Base-by-base conservation (phyloP, 2,113 vertebrate genomes). In the Otolemur garnettii region DNA sequence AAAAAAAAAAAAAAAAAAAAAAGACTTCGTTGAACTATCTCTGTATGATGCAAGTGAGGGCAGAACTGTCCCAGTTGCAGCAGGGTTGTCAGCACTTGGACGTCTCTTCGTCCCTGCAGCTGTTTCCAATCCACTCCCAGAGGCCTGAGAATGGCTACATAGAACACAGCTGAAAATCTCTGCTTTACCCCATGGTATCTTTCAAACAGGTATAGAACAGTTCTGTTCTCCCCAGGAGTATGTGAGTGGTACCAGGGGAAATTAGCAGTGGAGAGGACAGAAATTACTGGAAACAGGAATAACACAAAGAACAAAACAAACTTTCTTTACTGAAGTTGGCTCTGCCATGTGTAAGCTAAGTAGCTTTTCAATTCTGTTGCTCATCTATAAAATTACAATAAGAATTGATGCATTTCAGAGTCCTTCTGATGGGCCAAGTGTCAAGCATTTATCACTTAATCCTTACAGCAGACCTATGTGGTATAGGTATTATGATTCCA, bases 71-170 rank as follows among this genome's bases (percentile, higher is more conserved):
- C 55, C 14, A 10, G 2, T 0, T 45, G 62, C 64, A 68, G 62
- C 71, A 14, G 11, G 30, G 8, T 12, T 3, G 7, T 26, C 50
- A 2, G 10, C 15, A 0, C 22, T 83, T 59, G 4, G 14, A 24
- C 14, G n/a, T 45, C 89, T 21, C 4, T 72, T 5, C 17, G 12
- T n/a, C 5, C 1, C 0, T 26, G 12, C 2, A 12, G 38, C 33
- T 26, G 0, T 81, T 79, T 80, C 78, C 90, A 28, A 28, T 14
- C 60, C 21, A 17, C 17, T 33, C 55, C 42, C 17, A 15, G 50
- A 13, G 2, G 0, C 53, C 68, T 50, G 38, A 24, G 35, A 66
- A 30, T 1, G 15, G 28, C 55, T 89, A n/a, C n/a, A 7, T 11
- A 18, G 19, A 90, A 80, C 59, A 83, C 74, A 87, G 2, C 22